Evolutionary conservation across 2,888 invertebrate species (phyloP).

Genomic region (Allophyes oxyacanthae): DNA sequence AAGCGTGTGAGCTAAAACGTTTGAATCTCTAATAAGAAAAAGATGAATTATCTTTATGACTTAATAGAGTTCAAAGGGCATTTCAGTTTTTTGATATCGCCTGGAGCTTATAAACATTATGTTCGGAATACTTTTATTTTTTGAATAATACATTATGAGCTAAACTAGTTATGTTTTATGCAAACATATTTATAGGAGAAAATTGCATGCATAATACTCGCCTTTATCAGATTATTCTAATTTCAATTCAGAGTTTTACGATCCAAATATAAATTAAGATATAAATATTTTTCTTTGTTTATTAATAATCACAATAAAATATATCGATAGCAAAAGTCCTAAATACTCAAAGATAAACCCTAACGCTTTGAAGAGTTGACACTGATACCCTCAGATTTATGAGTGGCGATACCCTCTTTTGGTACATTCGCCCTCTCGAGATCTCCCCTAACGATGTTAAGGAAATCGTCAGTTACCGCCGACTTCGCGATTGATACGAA

Average conservation of each 20-base stretch:
- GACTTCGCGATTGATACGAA: slow-evolving; percentile 61
- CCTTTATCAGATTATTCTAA: no score
- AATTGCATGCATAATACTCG: no score
- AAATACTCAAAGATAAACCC: slow-evolving; percentile 46
- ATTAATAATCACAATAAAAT: slow-evolving; percentile 18
- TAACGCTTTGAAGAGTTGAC: slow-evolving; percentile 53
- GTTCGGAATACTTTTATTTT: background rate
- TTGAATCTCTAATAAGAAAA: slow-evolving; percentile 29
- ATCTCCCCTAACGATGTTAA: slow-evolving; percentile 63
- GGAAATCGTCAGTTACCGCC: slow-evolving; percentile 65
- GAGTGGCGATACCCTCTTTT: slow-evolving; percentile 35
- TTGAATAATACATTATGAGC: no score
- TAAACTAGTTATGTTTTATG: no score
- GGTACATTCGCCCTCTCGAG: slow-evolving; percentile 31
- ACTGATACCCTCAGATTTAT: slow-evolving; percentile 56
- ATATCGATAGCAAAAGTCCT: slow-evolving; percentile 40
- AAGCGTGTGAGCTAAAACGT: slow-evolving; percentile 17
- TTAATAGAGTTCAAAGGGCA: slow-evolving; percentile 13
- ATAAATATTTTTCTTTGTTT: no score
- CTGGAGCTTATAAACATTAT: slow-evolving; percentile 3
- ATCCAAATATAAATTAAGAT: no score
- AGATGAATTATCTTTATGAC: slow-evolving; percentile 35
- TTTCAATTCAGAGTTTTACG: no score
- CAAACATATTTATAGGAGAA: no score
- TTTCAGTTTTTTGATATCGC: slow-evolving; percentile 1